These are phyloP conservation scores for Epirrhoe tristata DNA, from an alignment of 2,888 invertebrate genomes.

Conservation along the genomic window DNA sequence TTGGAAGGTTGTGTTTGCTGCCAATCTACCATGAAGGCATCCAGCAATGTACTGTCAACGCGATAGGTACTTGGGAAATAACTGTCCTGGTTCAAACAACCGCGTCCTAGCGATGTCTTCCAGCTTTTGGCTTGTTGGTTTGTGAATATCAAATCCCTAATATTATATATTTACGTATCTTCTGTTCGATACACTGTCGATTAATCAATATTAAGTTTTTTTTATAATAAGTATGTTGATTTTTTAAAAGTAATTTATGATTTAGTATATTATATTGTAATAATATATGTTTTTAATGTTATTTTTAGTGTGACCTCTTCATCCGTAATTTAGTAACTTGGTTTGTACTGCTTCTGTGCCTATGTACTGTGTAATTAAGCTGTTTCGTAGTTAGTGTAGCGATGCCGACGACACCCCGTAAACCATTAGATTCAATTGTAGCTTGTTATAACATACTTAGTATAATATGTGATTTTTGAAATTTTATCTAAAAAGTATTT, in stretches of 20 bases:
- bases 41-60: neutral
- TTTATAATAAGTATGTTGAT: slow-evolving; percentile 6
- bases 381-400: neutral
- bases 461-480: slow-evolving; percentile 13
- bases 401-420: neutral
- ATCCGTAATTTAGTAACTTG: neutral
- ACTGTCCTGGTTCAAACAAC: neutral
- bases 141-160: neutral
- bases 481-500: slow-evolving; percentile 18
- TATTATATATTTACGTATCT: neutral
- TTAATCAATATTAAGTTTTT: neutral
- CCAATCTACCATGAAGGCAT: neutral
- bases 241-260: neutral
- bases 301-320: neutral
- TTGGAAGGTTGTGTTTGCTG: neutral
- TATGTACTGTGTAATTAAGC: neutral
- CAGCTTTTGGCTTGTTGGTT: slow-evolving; percentile 2
- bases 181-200: slow-evolving; percentile 3
- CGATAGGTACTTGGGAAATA: neutral
- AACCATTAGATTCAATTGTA: neutral
- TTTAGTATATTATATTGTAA: slow-evolving; percentile 2
- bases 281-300: slow-evolving; percentile 13
- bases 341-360: slow-evolving; percentile 6
- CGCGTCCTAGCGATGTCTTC: neutral
- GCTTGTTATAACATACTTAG: slow-evolving; percentile 1